A percentile compares a stretch with the other conserved stretches of the same genome.
phyloP scores from a whole-genome alignment of 2,113 vertebrate species.

The Larimichthys polyactis region DNA sequence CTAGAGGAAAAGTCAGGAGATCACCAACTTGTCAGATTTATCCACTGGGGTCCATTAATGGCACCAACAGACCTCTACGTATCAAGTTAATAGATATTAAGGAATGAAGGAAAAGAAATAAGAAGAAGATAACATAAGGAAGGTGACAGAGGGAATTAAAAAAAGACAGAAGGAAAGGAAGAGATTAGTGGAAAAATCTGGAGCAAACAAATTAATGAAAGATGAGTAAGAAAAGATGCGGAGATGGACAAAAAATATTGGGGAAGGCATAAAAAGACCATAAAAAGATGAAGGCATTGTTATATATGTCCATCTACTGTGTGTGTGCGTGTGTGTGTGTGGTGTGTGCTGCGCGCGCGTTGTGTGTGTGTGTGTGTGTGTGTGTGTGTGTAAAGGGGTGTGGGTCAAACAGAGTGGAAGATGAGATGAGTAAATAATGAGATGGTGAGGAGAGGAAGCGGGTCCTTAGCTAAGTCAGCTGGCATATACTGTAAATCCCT shows the following conservation, averaged over 20 bases:
- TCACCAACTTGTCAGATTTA: background rate
- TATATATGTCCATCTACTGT: conserved; percentile 5
- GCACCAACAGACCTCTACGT: background rate
- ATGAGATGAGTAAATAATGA: conserved; percentile 67
- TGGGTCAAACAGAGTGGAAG: conserved; percentile 54
- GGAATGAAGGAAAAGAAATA: background rate
- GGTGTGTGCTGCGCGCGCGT: no score
- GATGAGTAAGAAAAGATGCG: conserved; percentile 37
- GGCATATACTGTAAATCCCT: conserved; percentile 75
- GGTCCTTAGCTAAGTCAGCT: conserved; percentile 66
- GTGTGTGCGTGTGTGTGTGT: conserved; percentile 20
- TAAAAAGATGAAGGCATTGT: conserved; percentile 56
- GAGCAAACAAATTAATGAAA: conserved; percentile 35
- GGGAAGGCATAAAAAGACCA: conserved; percentile 37
- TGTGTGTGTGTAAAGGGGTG: conserved; percentile 35
- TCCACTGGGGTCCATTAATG: background rate
- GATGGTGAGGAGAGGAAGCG: conserved; percentile 62
- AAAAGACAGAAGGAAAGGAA: background rate
- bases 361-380: conserved; percentile 18
- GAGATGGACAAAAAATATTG: conserved; percentile 40
- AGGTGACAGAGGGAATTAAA: background rate
- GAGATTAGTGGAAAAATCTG: conserved; percentile 7
- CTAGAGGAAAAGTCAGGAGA: background rate
- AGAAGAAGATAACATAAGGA: background rate
- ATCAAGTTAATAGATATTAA: background rate